A percentile compares a stretch with the other conserved stretches of the same genome.
Evolutionary conservation across 2,113 vertebrate species (phyloP).

Genomic region (Platysternon megacephalum): DNA sequence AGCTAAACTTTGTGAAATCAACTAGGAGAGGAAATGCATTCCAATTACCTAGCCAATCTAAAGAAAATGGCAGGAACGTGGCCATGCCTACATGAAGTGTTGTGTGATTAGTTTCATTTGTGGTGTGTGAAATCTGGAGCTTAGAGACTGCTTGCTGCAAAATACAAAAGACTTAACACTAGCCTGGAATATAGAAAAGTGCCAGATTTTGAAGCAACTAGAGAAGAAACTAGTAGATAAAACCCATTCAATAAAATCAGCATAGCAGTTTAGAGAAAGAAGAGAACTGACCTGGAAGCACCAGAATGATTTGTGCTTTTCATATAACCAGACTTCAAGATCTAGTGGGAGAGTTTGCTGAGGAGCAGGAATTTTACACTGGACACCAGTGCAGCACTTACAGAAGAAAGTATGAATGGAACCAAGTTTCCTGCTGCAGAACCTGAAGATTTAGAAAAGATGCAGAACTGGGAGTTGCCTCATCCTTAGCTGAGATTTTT

Average conservation of each 20-base stretch:
- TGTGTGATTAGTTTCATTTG: neutral
- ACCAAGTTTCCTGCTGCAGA: neutral
- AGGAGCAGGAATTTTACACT: neutral
- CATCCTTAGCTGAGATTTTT: neutral
- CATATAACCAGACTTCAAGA: neutral
- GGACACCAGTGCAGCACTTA: neutral
- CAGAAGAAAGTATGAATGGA: neutral
- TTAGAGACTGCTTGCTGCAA: neutral
- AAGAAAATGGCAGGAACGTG: neutral
- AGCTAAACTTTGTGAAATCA: neutral
- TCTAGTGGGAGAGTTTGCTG: neutral
- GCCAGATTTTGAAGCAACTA: neutral
- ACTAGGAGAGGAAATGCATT: neutral
- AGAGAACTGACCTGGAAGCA: neutral
- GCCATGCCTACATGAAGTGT: neutral
- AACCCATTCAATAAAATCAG: neutral
- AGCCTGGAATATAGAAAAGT: slow-evolving; percentile 36
- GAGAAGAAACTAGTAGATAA: slow-evolving; percentile 7
- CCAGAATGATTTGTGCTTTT: neutral
- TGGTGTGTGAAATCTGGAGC: neutral
- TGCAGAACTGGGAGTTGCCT: neutral
- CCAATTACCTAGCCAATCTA: slow-evolving; percentile 3
- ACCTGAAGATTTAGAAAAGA: neutral
- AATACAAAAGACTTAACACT: neutral
- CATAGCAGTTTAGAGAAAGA: neutral